Base-by-base conservation (phyloP, 2,888 invertebrate genomes). In the Mesorhabditis belari region DNA sequence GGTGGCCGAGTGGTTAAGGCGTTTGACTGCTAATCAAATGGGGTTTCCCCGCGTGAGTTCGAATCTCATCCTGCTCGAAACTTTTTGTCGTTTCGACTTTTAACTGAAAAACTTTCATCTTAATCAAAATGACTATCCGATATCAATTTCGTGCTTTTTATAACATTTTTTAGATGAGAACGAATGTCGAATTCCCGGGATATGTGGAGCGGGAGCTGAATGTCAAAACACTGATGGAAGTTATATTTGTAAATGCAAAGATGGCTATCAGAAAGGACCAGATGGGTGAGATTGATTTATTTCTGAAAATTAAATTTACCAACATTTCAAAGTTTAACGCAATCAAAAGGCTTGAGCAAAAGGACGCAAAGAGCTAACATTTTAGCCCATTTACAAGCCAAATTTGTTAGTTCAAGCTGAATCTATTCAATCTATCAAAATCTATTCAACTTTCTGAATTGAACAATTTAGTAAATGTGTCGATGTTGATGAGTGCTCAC, bases 21-120 rank as follows among this genome's bases (percentile, higher is more conserved):
- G 71, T 67, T 70, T 67, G 71, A 70, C 71, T 70, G 71, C 71
- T 70, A 72, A 72, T 72, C 71, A 67, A 70, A 71, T 70, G 71
- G 68, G 71, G 52, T 55, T 55, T 63, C 51, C 63, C 63, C 63
- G 63, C 65, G 61, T 64, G 63, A 65, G 63, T 65, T 63, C 63
- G 65, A 65, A 63, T 63, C 65, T 61, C 63, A 65, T 63, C 62
- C 65, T 65, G 62, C 29, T 52, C 50, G 50, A 60, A 6, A n/a
- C n/a, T n/a, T n/a, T n/a, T n/a, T n/a, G n/a, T n/a, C n/a, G n/a
- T n/a, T n/a, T n/a, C n/a, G n/a, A n/a, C n/a, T n/a, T n/a, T n/a
- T n/a, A n/a, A n/a, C n/a, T n/a, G n/a, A n/a, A n/a, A n/a, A n/a
- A n/a, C n/a, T n/a, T n/a, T n/a, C n/a, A n/a, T n/a, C n/a, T n/a